Conservation (phyloP, 2,888 invertebrate genomes). For the Lagria hirta region DNA sequence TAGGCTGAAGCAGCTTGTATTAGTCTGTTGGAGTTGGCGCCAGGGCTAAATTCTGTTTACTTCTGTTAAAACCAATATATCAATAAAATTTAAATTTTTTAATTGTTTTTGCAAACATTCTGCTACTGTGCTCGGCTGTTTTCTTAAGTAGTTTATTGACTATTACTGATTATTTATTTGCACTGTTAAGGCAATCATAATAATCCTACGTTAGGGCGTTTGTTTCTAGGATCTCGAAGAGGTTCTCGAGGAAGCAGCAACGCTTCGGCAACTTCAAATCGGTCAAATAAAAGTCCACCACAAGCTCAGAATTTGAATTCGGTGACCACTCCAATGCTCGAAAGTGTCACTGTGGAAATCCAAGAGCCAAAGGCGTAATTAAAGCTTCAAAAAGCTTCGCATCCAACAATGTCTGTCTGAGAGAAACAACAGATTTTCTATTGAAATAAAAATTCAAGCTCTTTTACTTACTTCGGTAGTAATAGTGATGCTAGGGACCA, state of each 20-base stretch:
- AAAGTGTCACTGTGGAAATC: constrained; percentile 76
- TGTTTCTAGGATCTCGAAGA: constrained; percentile 63
- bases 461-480: constrained; percentile 45
- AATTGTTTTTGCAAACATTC: too few species aligned
- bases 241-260: constrained; percentile 78
- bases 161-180: constrained; percentile 31
- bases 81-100: too few species aligned
- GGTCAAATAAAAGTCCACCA: constrained; percentile 64
- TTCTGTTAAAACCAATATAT: too few species aligned
- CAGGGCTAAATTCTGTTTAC: too few species aligned
- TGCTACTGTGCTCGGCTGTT: too few species aligned
- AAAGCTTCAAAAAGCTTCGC: constrained; percentile 18
- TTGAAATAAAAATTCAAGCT: constrained; percentile 33
- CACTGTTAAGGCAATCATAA: constrained; percentile 40
- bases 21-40: too few species aligned
- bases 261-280: constrained; percentile 72
- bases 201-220: constrained; percentile 47
- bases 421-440: too few species aligned
- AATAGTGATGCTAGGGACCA: constrained; percentile 54
- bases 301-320: constrained; percentile 44
- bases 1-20: too few species aligned
- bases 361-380: constrained; percentile 62
- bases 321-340: constrained; percentile 56
- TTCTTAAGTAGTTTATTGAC: too few species aligned
- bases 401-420: constrained; percentile 9